Evolutionary conservation across 2,797 vertebrate genomes (phyloP), one percentile per base, ranked within the genome.

Genomic region (Enteromius trimaculatus): DNA sequence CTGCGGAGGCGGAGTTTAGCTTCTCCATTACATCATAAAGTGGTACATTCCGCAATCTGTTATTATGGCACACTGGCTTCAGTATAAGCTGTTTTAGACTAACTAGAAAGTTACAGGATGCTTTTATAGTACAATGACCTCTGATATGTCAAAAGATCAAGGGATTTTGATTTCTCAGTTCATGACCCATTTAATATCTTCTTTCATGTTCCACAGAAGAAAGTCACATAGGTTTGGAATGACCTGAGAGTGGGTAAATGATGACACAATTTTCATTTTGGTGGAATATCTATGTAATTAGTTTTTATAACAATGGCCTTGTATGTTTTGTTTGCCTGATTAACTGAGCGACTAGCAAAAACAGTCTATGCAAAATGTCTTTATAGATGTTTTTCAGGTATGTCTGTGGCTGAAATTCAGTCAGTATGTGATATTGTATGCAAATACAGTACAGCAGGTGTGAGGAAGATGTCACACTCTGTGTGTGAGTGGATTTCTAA

Each of bases 401-500:
- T 65, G 19, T 51, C 11, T 55, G 23, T n/a, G 60, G 37, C 72
- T 82, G 72, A 68, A 76, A 55, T 68, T 69, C 65, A 66, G 51
- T 37, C 29, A 58, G 8, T 42, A 42, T 42, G 31, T 53, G 31
- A 26, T 26, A 26, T 14, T 53, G 4, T 21, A n/a, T n/a, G 31
- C 4, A 26, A 64, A 53, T 14, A 34, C 6, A 34, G 39, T 42
- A 42, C 13, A n/a, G 42, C 21, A 60, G 60, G 49, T 58, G 58
- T 65, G 82, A 82, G 72, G 44, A 53, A 74, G 34, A 14, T 47
- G 21, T 23, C 31, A 19, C 16, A 7, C 21, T 49, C 26, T 47
- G 23, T 13, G n/a, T 17, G 69, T 86, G 42, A 86, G 44, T 78
- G 62, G 80, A 85, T 78, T 84, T 69, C 2, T 16, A n/a, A 31